These are phyloP conservation scores for Pristiophorus japonicus DNA, from an alignment of 2,113 vertebrate genomes.

Conservation along the genomic window DNA sequence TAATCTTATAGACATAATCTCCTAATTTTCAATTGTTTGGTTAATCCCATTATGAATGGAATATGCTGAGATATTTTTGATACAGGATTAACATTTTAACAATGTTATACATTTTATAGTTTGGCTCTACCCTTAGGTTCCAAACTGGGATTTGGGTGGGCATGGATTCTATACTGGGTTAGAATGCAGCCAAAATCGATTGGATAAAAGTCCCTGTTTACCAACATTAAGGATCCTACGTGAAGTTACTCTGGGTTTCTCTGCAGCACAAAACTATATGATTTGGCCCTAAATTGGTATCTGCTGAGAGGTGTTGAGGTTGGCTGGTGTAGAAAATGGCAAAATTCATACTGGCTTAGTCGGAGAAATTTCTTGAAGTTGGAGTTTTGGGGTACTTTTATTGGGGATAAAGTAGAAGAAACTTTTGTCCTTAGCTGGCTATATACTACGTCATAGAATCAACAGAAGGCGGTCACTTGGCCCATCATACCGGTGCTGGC, in stretches of 20 bases:
- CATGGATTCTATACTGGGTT: neutral
- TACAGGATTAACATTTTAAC: neutral
- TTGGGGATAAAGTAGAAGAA: neutral
- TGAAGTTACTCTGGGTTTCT: neutral
- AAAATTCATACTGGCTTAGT: neutral
- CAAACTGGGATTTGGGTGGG: neutral
- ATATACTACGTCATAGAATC: too few species aligned
- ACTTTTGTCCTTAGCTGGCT: too few species aligned
- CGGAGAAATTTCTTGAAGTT: neutral
- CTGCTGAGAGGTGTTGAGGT: neutral
- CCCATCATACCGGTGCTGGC: too few species aligned
- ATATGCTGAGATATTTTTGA: neutral
- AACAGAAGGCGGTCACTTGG: too few species aligned
- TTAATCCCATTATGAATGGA: neutral
- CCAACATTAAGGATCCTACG: neutral
- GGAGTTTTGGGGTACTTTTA: neutral
- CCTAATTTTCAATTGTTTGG: neutral
- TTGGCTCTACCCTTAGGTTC: neutral
- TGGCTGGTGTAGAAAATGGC: neutral
- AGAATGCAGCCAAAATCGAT: neutral
- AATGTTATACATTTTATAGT: neutral
- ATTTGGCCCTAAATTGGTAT: neutral
- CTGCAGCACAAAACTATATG: neutral
- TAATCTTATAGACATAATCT: neutral
- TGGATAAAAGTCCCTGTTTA: neutral